Percentiles rank a stretch among this genome's conserved stretches.
Evolutionary conservation across 1,140 invertebrate species (phyloP).

Genomic region (Cyclargus thomasi): DNA sequence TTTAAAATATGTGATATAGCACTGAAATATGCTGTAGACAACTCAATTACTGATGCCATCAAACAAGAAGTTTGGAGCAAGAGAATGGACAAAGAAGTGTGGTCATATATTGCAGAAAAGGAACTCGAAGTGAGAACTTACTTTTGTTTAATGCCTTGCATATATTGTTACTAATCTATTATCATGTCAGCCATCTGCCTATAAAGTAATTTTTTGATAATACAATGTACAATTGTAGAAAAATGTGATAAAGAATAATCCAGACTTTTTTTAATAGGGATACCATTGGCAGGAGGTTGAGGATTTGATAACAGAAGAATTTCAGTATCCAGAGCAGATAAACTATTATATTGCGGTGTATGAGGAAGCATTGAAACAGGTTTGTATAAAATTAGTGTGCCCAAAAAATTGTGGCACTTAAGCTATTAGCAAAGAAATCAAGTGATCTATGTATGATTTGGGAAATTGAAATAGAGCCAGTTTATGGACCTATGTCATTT

Average conservation of each 20-base stretch:
- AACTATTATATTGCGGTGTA: conserved; percentile 51
- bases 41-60: conserved; percentile 41
- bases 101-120: conserved; percentile 56
- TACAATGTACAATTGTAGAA: not conserved
- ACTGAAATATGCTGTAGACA: conserved; percentile 43
- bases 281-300: conserved; percentile 59
- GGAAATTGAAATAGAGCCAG: no score
- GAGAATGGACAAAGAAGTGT: conserved; percentile 46
- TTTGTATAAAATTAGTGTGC: conserved; percentile 27
- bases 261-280: conserved; percentile 45
- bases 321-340: conserved; percentile 42
- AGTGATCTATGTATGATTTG: no score
- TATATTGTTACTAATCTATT: no score
- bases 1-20: conserved; percentile 53
- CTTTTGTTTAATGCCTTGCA: no score
- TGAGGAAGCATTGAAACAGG: conserved; percentile 57
- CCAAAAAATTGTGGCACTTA: no score
- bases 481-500: no score
- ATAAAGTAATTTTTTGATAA: no score
- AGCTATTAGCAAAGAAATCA: no score
- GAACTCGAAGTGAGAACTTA: conserved; percentile 46
- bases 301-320: conserved; percentile 46
- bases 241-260: no score
- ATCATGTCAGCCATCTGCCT: no score
- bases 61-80: conserved; percentile 55